A percentile compares a stretch with the other conserved stretches of the same genome.
Conservation (phyloP, 2,113 vertebrate genomes). For the Apistogramma diplotaenia region DNA sequence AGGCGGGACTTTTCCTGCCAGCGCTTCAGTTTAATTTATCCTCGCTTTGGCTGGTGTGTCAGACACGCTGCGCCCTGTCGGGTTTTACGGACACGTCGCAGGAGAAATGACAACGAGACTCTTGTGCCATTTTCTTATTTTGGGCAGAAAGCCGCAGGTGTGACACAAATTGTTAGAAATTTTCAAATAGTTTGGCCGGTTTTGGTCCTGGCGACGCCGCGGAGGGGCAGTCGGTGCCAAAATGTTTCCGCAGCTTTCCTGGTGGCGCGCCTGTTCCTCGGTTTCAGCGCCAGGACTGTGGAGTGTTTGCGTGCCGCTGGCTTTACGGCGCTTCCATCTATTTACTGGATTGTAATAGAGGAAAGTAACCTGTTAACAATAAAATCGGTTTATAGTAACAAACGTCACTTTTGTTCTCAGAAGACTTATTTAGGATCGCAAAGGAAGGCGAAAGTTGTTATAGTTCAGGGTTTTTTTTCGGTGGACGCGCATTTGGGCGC, state of each 20-base stretch:
- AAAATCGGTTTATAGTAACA: not conserved
- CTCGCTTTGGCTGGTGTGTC: not conserved
- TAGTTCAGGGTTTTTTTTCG: not conserved
- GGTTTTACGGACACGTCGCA: conserved; percentile 19
- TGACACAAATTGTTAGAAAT: not conserved
- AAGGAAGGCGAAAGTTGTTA: not conserved
- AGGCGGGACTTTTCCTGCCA: not conserved
- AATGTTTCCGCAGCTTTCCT: conserved; percentile 15
- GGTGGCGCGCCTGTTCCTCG: conserved; percentile 20
- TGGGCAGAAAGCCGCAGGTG: not conserved
- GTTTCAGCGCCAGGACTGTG: not conserved
- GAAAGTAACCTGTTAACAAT: not conserved
- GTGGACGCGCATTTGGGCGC: not conserved
- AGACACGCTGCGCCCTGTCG: not conserved
- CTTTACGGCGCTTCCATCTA: not conserved
- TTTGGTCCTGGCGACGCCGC: not conserved
- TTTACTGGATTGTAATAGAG: not conserved
- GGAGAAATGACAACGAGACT: not conserved
- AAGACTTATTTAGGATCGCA: not conserved
- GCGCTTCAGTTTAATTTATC: not conserved
- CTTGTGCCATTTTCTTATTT: not conserved
- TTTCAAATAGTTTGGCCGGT: not conserved
- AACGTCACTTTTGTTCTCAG: not conserved
- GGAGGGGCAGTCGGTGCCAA: not conserved
- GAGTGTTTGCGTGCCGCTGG: not conserved